A percentile compares a stretch with the other conserved stretches of the same genome.
Evolutionary conservation across 2,113 vertebrate genomes (phyloP).

Genomic region (Entelurus aequoreus): DNA sequence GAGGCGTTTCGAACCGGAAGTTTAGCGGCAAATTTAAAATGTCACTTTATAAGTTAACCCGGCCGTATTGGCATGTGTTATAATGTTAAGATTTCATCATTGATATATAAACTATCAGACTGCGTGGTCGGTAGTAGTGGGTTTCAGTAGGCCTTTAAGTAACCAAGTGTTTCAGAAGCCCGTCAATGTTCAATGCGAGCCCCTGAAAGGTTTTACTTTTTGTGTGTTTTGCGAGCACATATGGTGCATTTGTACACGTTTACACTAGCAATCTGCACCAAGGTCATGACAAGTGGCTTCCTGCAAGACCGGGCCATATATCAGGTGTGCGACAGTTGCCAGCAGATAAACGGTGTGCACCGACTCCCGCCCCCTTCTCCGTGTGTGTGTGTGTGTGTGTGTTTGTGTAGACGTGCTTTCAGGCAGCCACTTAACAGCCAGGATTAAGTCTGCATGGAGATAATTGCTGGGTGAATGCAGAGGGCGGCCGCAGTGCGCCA

Average conservation of each 20-base stretch:
- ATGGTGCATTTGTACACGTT: neutral
- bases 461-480: conserved; percentile 69
- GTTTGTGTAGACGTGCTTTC: conserved; percentile 77
- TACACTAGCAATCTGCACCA: conserved; percentile 21
- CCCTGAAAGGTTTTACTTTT: neutral
- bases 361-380: conserved; percentile 51
- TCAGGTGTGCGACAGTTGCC: conserved; percentile 59
- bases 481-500: conserved; percentile 50
- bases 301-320: conserved; percentile 53
- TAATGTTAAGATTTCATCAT: no score
- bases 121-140: no score
- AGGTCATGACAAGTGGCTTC: conserved; percentile 42
- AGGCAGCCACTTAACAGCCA: conserved; percentile 71
- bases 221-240: conserved; percentile 6
- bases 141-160: no score
- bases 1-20: no score
- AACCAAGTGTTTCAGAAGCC: neutral
- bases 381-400: conserved; percentile 71
- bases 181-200: neutral
- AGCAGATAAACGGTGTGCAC: conserved; percentile 56
- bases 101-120: no score
- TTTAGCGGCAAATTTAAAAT: no score
- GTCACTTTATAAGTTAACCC: no score
- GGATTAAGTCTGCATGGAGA: conserved; percentile 68
- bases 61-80: no score